Evolutionary conservation across 64 coral and sea anemone species (phyloP).

Genomic region (Montipora capricornis): DNA sequence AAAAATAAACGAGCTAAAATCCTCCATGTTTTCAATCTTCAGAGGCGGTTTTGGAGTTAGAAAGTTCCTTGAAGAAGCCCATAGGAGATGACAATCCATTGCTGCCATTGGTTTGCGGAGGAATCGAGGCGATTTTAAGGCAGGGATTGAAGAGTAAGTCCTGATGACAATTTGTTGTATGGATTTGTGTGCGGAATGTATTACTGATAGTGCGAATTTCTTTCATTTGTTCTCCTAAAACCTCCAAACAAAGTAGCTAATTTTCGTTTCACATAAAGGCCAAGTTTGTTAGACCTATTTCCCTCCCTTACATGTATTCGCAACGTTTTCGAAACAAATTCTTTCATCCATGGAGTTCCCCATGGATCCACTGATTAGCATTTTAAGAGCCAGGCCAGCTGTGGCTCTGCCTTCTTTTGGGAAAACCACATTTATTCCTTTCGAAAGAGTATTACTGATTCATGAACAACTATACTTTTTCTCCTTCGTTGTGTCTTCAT

Average conservation of each 20-base stretch:
- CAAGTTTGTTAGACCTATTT: background rate
- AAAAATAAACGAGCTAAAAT: background rate
- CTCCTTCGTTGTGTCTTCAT: background rate
- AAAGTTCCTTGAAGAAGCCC: conserved; percentile 69
- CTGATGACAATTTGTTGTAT: background rate
- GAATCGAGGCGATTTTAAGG: conserved; percentile 45
- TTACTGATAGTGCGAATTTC: background rate
- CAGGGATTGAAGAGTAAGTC: conserved; percentile 67
- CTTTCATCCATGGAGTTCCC: conserved; percentile 15
- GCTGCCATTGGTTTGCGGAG: conserved; percentile 38
- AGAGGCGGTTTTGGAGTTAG: conserved; percentile 47
- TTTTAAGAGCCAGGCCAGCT: background rate
- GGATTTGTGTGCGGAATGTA: background rate
- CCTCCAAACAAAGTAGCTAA: background rate
- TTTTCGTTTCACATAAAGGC: background rate
- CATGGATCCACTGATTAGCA: conserved; percentile 4
- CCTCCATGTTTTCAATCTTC: background rate
- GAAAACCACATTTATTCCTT: background rate
- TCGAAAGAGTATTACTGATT: conserved; percentile 26
- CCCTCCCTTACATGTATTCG: background rate
- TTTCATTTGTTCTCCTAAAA: background rate
- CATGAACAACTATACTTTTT: conserved; percentile 6
- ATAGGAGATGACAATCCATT: conserved; percentile 63
- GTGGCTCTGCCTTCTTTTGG: background rate
- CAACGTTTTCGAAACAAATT: background rate